Percentiles rank a stretch among this genome's conserved stretches.
These are phyloP conservation scores for Smutsia gigantea DNA, from an alignment of 2,797 vertebrate species.

Conservation along the genomic window DNA sequence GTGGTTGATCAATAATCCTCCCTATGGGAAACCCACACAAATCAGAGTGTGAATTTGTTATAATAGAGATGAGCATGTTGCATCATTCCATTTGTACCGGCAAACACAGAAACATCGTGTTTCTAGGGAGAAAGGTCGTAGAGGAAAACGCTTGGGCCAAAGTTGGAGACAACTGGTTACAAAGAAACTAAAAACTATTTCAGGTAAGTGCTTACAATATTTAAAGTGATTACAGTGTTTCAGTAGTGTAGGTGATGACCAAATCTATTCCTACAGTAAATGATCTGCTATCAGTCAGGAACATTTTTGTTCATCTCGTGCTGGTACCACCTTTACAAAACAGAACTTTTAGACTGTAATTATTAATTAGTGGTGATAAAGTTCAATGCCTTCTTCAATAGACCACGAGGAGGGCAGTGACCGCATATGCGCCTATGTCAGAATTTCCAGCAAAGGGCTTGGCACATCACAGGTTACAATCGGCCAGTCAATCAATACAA, in stretches of 20 bases:
- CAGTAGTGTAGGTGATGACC: neutral
- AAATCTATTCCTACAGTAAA: neutral
- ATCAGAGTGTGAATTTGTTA: neutral
- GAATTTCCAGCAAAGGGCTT: neutral
- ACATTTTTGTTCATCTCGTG: neutral
- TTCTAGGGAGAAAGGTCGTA: neutral
- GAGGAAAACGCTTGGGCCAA: neutral
- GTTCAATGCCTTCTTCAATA: neutral
- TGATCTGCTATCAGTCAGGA: neutral
- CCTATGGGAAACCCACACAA: conserved; percentile 84
- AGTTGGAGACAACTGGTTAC: neutral
- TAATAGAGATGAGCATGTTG: neutral
- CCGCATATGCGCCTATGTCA: neutral
- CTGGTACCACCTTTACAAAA: neutral
- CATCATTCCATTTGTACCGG: neutral
- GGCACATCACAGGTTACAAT: neutral
- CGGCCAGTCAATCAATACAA: neutral
- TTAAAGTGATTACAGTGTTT: neutral
- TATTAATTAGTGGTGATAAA: neutral
- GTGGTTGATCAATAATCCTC: conserved; percentile 95
- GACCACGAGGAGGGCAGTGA: neutral
- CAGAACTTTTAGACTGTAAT: neutral
- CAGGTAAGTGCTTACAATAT: neutral
- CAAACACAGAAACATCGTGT: neutral
- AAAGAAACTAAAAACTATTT: neutral